Percentiles rank a stretch among this genome's conserved stretches.
Conservation (phyloP, 2,113 vertebrate genomes). For the Piaya cayana region DNA sequence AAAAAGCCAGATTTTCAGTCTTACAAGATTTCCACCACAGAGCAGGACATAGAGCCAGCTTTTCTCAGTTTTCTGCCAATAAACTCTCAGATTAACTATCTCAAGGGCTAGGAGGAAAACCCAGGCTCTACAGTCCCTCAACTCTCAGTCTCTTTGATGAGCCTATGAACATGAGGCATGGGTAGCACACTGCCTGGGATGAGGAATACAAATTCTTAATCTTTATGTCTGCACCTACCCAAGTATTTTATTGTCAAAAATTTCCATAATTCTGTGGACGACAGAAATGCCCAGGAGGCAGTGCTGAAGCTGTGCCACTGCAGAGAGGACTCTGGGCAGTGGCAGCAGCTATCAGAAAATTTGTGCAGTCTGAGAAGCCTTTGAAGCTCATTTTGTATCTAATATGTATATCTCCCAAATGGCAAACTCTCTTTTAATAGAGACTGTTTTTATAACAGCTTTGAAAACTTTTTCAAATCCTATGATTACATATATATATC, state of each 20-base stretch:
- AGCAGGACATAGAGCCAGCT: slow-evolving; percentile 29
- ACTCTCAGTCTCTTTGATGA: not conserved
- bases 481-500: not conserved
- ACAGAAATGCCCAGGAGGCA: not conserved
- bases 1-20: slow-evolving; percentile 48
- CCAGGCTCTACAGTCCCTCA: not conserved
- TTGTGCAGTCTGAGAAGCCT: not conserved
- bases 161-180: not conserved
- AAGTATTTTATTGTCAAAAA: not conserved
- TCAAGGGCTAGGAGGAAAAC: not conserved
- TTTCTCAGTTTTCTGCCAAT: slow-evolving; percentile 21
- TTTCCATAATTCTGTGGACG: not conserved
- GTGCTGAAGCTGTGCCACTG: not conserved
- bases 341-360: not conserved
- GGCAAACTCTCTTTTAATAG: not conserved
- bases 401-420: not conserved
- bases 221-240: not conserved
- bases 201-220: not conserved
- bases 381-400: not conserved
- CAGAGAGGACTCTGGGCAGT: not conserved
- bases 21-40: slow-evolving; percentile 41
- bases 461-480: not conserved
- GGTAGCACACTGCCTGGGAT: not conserved
- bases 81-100: not conserved
- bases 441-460: not conserved